A percentile compares a stretch with the other conserved stretches of the same genome.
Conservation (phyloP, 2,113 vertebrate genomes). For the Salvelinus alpinus region DNA sequence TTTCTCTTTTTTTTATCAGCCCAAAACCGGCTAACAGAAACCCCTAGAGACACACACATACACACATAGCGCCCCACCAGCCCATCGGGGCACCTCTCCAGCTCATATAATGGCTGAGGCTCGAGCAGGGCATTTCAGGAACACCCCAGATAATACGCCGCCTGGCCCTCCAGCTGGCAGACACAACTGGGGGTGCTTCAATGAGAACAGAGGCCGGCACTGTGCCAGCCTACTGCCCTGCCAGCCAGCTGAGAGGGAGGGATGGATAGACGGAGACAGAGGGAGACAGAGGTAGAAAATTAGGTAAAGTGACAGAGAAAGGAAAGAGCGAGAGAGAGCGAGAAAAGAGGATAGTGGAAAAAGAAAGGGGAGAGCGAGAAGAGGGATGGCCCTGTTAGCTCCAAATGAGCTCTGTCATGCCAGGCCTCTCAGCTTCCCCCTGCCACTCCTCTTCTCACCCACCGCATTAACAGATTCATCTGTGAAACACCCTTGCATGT, state of each 20-base stretch:
- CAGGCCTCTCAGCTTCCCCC: constrained; percentile 44
- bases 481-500: constrained; percentile 6
- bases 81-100: too few species aligned
- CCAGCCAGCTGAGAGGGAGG: too few species aligned
- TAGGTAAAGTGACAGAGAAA: too few species aligned
- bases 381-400: constrained; percentile 32
- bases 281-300: too few species aligned
- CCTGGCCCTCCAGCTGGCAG: constrained; percentile 5
- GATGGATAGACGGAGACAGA: too few species aligned
- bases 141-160: background rate
- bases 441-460: constrained; percentile 54
- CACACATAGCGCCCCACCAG: too few species aligned
- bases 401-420: constrained; percentile 33
- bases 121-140: background rate
- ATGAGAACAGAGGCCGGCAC: background rate
- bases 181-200: background rate
- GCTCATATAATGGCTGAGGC: too few species aligned
- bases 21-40: too few species aligned
- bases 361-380: constrained; percentile 6
- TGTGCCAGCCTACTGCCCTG: background rate
- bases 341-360: background rate
- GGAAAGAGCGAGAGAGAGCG: background rate
- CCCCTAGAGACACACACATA: too few species aligned
- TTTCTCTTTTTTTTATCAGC: too few species aligned
- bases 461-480: constrained; percentile 40